phyloP scores from a whole-genome alignment of 2,888 invertebrate species.

The Tenthredo notha region DNA sequence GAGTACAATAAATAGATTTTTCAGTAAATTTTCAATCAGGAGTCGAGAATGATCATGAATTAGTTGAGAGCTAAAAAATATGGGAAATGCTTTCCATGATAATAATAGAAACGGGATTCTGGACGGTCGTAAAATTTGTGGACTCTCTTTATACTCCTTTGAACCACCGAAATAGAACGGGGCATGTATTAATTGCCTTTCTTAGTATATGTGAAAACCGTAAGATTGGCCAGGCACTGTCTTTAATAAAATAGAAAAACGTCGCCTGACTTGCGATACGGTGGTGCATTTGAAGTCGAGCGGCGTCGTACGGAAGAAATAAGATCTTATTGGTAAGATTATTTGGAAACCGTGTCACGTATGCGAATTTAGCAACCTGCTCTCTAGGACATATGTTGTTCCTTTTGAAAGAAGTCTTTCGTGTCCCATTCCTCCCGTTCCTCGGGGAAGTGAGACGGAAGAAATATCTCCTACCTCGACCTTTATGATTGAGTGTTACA shows the following conservation, averaged over 20 bases:
- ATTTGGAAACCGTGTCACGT: conserved; percentile 36
- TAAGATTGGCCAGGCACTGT: neutral
- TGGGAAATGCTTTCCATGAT: no score
- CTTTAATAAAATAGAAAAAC: conserved; percentile 9
- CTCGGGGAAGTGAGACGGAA: neutral
- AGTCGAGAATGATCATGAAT: no score
- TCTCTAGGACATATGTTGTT: conserved; percentile 23
- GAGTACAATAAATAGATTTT: no score
- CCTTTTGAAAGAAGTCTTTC: neutral
- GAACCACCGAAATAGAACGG: neutral
- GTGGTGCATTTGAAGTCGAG: conserved; percentile 23
- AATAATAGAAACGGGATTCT: no score
- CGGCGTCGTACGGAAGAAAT: conserved; percentile 1
- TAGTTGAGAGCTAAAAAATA: no score
- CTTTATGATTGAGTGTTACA: conserved; percentile 23
- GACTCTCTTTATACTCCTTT: no score
- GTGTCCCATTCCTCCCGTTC: conserved; percentile 8
- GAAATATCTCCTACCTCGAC: neutral
- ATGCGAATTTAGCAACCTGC: conserved; percentile 42
- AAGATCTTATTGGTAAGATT: conserved; percentile 24
- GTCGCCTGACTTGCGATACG: neutral
- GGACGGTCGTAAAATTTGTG: no score
- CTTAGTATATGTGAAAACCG: neutral
- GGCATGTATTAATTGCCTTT: neutral
- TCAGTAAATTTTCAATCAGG: no score